A percentile compares a stretch with the other conserved stretches of the same genome.
These are phyloP conservation scores for Helostoma temminkii DNA, from an alignment of 2,797 vertebrate genomes.

Conservation along the genomic window DNA sequence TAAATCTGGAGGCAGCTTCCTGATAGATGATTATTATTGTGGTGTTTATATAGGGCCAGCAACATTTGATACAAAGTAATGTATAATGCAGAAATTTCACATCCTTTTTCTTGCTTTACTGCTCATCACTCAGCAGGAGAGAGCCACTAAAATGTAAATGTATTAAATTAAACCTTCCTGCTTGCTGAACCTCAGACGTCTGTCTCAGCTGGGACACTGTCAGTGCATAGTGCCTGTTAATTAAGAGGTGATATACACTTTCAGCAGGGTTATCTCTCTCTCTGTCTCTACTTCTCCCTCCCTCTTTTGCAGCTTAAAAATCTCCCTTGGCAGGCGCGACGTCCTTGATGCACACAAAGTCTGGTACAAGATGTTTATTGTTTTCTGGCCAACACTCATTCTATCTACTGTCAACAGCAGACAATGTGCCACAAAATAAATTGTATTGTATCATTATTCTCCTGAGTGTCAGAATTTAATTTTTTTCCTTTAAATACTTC, in stretches of 20 bases:
- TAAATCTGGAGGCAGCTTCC: neutral
- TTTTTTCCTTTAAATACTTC: no score
- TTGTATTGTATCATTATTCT: no score
- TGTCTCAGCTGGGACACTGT: conserved; percentile 31
- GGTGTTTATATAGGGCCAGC: neutral
- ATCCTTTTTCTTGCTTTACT: conserved; percentile 11
- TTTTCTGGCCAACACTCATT: conserved; percentile 33
- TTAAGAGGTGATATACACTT: conserved; percentile 53
- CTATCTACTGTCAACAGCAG: conserved; percentile 7
- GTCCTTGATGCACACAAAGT: conserved; percentile 35
- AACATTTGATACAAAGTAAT: conserved; percentile 3
- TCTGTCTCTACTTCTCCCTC: conserved; percentile 17
- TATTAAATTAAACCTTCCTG: conserved; percentile 54
- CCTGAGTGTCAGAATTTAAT: no score
- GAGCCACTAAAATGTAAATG: conserved; percentile 52
- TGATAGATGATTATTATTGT: neutral
- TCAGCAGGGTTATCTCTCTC: conserved; percentile 50
- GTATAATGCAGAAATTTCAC: conserved; percentile 4
- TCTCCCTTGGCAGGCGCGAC: conserved; percentile 57
- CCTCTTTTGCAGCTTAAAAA: conserved; percentile 37
- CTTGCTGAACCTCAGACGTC: conserved; percentile 36
- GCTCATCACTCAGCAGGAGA: conserved; percentile 35
- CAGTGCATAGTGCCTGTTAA: conserved; percentile 55
- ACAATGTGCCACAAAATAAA: no score
- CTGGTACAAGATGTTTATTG: conserved; percentile 37